Conservation (phyloP, 1,140 invertebrate species). For the Myzus persicae region DNA sequence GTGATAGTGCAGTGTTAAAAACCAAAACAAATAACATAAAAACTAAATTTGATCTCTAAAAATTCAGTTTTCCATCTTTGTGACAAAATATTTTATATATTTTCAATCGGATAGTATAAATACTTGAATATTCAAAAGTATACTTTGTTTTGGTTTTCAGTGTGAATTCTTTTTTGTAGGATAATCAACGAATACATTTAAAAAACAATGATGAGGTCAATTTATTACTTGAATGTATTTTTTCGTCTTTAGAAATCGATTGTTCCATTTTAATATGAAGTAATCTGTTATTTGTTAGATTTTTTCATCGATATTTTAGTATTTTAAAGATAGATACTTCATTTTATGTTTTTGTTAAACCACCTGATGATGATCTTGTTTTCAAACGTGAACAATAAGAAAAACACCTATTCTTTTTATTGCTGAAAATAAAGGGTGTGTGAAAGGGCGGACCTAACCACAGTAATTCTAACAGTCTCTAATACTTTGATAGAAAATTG, state of each 20-base stretch:
- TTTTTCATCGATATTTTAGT: background rate
- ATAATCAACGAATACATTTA: background rate
- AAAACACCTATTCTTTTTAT: slow-evolving; percentile 30
- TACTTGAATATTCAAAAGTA: background rate
- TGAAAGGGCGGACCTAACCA: background rate
- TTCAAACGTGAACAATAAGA: slow-evolving; percentile 37
- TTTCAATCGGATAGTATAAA: background rate
- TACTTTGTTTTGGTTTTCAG: background rate
- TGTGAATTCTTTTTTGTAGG: background rate
- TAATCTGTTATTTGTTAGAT: background rate
- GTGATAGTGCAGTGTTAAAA: background rate
- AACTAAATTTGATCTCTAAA: background rate
- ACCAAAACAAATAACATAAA: background rate
- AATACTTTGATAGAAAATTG: slow-evolving; percentile 21
- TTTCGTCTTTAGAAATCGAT: background rate
- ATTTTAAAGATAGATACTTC: background rate
- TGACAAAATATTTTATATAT: background rate
- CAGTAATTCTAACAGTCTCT: background rate
- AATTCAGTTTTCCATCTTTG: background rate
- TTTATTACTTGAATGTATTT: background rate
- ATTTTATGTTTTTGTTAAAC: slow-evolving; percentile 7
- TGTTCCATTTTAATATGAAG: background rate
- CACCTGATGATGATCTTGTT: slow-evolving; percentile 36
- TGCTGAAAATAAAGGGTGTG: slow-evolving; percentile 22
- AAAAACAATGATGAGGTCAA: background rate